A percentile compares a stretch with the other conserved stretches of the same genome.
Evolutionary conservation across 2,113 vertebrate genomes (phyloP).

Genomic region (Tautogolabrus adspersus): DNA sequence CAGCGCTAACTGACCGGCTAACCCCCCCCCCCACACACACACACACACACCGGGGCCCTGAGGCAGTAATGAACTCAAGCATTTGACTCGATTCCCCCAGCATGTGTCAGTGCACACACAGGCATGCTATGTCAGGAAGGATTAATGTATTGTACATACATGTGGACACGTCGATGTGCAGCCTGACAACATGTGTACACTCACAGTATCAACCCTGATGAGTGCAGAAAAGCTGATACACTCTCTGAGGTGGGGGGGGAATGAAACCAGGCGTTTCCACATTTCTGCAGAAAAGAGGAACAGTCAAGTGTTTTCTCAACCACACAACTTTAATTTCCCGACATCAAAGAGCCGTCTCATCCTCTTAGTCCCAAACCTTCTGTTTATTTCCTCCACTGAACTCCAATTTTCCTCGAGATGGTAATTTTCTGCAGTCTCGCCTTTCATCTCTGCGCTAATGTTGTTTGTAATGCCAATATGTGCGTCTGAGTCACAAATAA

Average conservation of each 20-base stretch:
- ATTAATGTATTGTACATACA: neutral
- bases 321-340: conserved; percentile 26
- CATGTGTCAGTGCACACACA: conserved; percentile 5
- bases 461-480: neutral
- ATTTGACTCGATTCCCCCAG: conserved; percentile 35
- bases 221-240: neutral
- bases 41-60: neutral
- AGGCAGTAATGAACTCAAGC: conserved; percentile 47
- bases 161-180: neutral
- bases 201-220: neutral
- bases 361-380: conserved; percentile 32
- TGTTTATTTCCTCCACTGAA: conserved; percentile 49
- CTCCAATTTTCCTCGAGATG: conserved; percentile 15
- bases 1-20: conserved; percentile 26
- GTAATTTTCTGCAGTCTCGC: conserved; percentile 24
- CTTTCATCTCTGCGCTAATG: conserved; percentile 17
- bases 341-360: conserved; percentile 49
- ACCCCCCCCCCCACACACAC: neutral
- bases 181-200: neutral
- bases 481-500: neutral
- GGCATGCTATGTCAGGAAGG: neutral
- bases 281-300: neutral
- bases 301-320: conserved; percentile 24
- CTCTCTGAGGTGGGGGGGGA: neutral
- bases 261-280: neutral